phyloP scores from a whole-genome alignment of 2,888 invertebrate genomes.

The Polyommatus icarus region DNA sequence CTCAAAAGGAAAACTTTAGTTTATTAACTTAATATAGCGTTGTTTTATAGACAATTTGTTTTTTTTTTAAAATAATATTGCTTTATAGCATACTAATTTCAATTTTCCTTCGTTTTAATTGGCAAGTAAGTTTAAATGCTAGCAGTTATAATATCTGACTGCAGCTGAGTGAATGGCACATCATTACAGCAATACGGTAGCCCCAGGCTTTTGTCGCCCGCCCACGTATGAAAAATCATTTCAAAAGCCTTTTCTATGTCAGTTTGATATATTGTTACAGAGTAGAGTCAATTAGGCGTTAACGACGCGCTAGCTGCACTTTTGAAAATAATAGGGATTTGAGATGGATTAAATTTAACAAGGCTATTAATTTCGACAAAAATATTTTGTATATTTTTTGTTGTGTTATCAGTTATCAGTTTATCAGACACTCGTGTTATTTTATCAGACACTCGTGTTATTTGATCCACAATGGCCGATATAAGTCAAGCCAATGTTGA shows the following conservation, averaged over 20 bases:
- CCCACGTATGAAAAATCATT: background rate
- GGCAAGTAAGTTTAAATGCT: background rate
- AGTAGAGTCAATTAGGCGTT: background rate
- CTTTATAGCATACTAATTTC: too few species aligned
- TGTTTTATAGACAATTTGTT: too few species aligned
- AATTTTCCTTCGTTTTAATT: background rate
- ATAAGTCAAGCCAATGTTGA: too few species aligned
- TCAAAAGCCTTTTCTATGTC: background rate
- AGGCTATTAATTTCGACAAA: too few species aligned
- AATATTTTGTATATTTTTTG: too few species aligned
- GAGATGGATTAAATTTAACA: background rate
- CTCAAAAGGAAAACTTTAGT: too few species aligned
- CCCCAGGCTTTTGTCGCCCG: background rate
- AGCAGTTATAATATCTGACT: background rate
- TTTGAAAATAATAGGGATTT: constrained; percentile 5
- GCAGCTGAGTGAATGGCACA: background rate
- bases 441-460: too few species aligned
- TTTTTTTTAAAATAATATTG: too few species aligned
- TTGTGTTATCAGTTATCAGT: too few species aligned
- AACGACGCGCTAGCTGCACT: background rate
- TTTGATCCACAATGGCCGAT: too few species aligned
- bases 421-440: too few species aligned
- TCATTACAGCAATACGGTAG: background rate
- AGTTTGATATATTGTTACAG: background rate
- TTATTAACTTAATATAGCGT: too few species aligned